Evolutionary conservation across 1,140 invertebrate genomes (phyloP), one percentile per base, ranked within the genome.

Genomic region (Phymastichus coffea): DNA sequence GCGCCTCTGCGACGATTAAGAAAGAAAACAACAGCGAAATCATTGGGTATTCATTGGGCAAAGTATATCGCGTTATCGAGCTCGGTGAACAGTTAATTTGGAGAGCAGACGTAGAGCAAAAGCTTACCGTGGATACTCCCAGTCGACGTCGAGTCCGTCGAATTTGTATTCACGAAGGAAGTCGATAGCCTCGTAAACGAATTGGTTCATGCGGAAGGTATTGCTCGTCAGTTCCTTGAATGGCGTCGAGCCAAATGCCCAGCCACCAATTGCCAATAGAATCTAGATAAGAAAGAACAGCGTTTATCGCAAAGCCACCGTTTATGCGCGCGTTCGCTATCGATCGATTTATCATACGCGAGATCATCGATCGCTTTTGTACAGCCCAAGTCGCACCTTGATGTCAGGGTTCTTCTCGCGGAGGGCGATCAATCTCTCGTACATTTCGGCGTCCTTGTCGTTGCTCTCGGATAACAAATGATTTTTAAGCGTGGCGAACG

Each of bases 91-190:
- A 30, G 12, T 30, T 30, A 33, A 33, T 8, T 33, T 33, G n/a
- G n/a, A n/a, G n/a, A n/a, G n/a, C n/a, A n/a, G n/a, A n/a, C n/a
- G n/a, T n/a, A n/a, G n/a, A n/a, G n/a, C n/a, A n/a, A n/a, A 41
- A n/a, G 63, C 56, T 74, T 76, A 87, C 87, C 87, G 85, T 3
- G 95, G 94, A 78, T 97, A 97, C 80, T 98, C 94, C 95, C 95
- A 98, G 71, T 97, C 94, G 1, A 98, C 89, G 66, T 98, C 95
- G n/a, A 96, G 78, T 6, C 95, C 95, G 71, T 98, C 95, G 72
- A 98, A 97, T 74, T 93, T 89, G 65, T 92, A 90, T 70, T 93
- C 90, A 22, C 95, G 83, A 2, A 98, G 81, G 79, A 95, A 97
- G 66, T 95, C 92, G 37, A 97, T 93, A 4, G 93, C 89, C 70